A percentile compares a stretch with the other conserved stretches of the same genome.
Conservation (phyloP, 2,797 vertebrate species). For the Hydrolagus colliei region DNA sequence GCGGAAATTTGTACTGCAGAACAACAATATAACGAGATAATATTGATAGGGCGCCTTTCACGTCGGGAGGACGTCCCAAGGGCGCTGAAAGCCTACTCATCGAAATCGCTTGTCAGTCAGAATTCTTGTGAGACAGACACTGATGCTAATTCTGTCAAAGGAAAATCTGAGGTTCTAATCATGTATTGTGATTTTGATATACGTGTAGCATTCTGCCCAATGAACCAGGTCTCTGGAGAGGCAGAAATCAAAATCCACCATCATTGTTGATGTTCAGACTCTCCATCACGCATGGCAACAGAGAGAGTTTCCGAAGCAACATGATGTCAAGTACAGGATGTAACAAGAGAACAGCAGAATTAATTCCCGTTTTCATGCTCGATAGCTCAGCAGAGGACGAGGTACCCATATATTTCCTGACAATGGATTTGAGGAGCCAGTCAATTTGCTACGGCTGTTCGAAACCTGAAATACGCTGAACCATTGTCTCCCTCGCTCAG, state of each 20-base stretch:
- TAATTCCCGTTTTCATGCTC: constrained; percentile 7
- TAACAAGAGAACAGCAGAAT: neutral
- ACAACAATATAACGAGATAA: no score
- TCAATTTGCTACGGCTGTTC: neutral
- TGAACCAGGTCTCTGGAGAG: neutral
- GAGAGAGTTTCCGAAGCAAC: neutral
- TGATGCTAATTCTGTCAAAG: neutral
- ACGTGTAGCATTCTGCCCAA: neutral
- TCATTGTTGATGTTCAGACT: neutral
- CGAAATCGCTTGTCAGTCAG: neutral
- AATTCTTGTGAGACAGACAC: neutral
- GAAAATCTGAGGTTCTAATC: neutral
- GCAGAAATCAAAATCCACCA: neutral
- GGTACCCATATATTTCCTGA: neutral
- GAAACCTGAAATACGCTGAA: constrained; percentile 3
- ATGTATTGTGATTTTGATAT: neutral
- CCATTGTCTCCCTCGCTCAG: neutral
- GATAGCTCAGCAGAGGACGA: constrained; percentile 5
- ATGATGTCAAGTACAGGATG: neutral
- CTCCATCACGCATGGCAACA: neutral
- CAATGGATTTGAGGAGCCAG: neutral
- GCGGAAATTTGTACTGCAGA: no score
- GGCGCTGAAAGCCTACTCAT: neutral
- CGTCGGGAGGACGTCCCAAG: neutral
- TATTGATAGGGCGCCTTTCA: no score